Evolutionary conservation across 2,113 vertebrate species (phyloP), one percentile per base, ranked within the genome.

Genomic region (Indicator maculatus): DNA sequence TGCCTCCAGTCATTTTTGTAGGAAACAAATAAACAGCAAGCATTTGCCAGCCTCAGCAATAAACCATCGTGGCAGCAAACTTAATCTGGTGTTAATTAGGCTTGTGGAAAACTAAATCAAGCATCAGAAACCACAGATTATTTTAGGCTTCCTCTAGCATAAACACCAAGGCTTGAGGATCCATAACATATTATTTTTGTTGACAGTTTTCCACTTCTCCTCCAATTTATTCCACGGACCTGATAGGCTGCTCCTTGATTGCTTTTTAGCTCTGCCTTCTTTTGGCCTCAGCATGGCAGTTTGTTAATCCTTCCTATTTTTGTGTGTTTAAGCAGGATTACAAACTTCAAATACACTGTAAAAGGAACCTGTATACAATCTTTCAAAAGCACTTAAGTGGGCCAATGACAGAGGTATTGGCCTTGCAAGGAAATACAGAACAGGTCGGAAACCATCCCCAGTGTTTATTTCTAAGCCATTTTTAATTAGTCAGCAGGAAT

Each of bases 401-500:
- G 92, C 85, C 90, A 94, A 91, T 78, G 93, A 93, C 96, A 97
- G 96, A 95, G 94, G 87, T 71, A 85, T 70, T 81, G 93, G 88
- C 63, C 91, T 90, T 76, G 78, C 95, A 97, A 97, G 85, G 53
- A 96, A 97, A 95, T 92, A 96, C 90, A 93, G 95, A 96, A 90
- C 90, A 91, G 94, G 97, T 97, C 50, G 92, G 96, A 98, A 98
- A 98, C 97, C 97, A 98, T 97, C 95, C 96, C 81, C 90, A 56
- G 84, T 98, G 98, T 99, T 99, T 99, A 99, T 98, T 98, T 98
- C 97, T 96, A 96, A 98, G 98, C 98, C 98, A 98, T 91, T 98
- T 98, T 96, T 98, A 98, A 98, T 99, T 99, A 98, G 96, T 96
- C 87, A 53, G 74, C 80, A 61, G 75, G 50, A 72, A 91, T 77